Base-by-base conservation (phyloP, 2,113 vertebrate genomes). In the Hippocampus barbouri region DNA sequence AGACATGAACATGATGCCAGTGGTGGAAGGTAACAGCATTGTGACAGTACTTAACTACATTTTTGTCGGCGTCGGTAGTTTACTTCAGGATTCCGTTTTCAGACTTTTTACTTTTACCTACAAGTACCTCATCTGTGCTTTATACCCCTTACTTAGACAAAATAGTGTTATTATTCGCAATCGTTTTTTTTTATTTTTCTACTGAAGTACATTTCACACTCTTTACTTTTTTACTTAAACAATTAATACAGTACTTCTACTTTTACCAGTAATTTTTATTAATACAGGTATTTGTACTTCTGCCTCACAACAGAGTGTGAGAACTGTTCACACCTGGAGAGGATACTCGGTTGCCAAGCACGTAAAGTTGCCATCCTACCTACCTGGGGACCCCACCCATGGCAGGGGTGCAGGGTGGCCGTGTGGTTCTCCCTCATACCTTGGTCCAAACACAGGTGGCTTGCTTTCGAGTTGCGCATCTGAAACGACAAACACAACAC, bases 351-450 rank as follows among this genome's bases (percentile, higher is more conserved):
- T 49, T 16, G 47, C 14, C 47, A 20, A 51, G 5, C 49, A 7
- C 18, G 1, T 20, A 8, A 9, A 21, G 57, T 5, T 25, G 2
- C 41, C 23, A 12, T 23, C 40, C 16, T 63, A 12, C 15, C 54
- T 92, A 99, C 97, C 97, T 99, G 97, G 0, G 97, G 96, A 7
- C 94, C 94, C 95, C 94, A 97, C 43, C 96, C 97, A 0, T 98
- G 97, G 84, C 97, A 99, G 0, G 97, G 97, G 85, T 99, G 95
- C 80, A 99, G 65, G 5, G 93, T 98, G 30, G 95, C 96, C 0
- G 96, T 98, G 91, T 98, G 95, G 89, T 99, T 98, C 89, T 97
- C 96, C 86, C 94, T 93, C 0, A 93, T 88, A 1, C 97, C 97
- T 89, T 98, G 97, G 88, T 99, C 97, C 80, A 99, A 85, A 78